Base-by-base conservation (phyloP, 1,140 invertebrate genomes). In the Amphibalanus amphitrite region DNA sequence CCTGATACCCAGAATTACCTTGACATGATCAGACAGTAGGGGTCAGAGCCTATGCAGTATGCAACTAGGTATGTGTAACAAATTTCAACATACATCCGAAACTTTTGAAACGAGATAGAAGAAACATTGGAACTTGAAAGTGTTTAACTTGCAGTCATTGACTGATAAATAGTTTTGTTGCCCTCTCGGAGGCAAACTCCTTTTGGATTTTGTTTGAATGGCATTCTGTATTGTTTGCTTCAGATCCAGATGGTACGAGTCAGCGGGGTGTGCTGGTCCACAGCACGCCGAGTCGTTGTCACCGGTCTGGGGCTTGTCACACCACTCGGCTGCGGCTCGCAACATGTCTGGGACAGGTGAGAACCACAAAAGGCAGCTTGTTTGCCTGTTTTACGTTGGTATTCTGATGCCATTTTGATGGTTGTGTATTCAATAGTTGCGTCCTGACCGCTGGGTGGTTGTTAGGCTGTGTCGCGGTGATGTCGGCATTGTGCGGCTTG, bases 221-320 rank as follows among this genome's bases (percentile, higher is more conserved):
- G n/a, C n/a, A n/a, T n/a, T n/a, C n/a, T n/a, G n/a, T n/a, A n/a
- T n/a, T n/a, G n/a, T n/a, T n/a, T n/a, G n/a, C n/a, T n/a, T n/a
- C n/a, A n/a, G n/a, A n/a, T n/a, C n/a, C 47, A 59, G 47, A 59
- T 59, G 47, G 47, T 13, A 1, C 47, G 20, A 17, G 47, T 59
- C 10, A 20, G 13, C 47, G 1, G 23, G 6, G 23, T 1, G 23
- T 59, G 47, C 13, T 59, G 10, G 20, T 59, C 47, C 6, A 3
- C 47, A 1, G 47, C 17, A 20, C 47, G 23, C 10, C 83, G 95
- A 77, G 95, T 98, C 68, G 95, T 97, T 13, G 87, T 98, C 0
- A 97, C 95, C 0, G 96, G 96, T 17, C 81, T 95, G 47, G 96
- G 96, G 25, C 82, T 92, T 20, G 85, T 98, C 3, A 89, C 88